These are phyloP conservation scores for Ficedula albicollis DNA, from an alignment of 2,797 vertebrate species.

Conservation along the genomic window DNA sequence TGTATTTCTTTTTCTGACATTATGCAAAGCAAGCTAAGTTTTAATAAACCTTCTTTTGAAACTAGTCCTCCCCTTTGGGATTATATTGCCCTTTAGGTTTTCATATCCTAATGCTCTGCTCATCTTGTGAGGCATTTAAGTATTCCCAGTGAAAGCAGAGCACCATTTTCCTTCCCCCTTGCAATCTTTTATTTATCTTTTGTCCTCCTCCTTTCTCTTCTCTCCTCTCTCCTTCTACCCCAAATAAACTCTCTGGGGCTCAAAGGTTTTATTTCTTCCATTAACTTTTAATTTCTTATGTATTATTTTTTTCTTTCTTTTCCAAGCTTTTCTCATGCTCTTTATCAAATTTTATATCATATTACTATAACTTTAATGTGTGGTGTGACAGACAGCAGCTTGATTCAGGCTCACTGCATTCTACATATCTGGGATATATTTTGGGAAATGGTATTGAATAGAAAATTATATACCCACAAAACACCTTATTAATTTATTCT, in stretches of 20 bases:
- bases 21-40: conserved; percentile 44
- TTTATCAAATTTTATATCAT: not conserved
- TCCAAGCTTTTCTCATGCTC: not conserved
- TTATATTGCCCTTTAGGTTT: conserved; percentile 56
- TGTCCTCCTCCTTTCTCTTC: conserved; percentile 9
- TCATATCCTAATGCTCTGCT: conserved; percentile 39
- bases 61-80: conserved; percentile 33
- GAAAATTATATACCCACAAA: not conserved
- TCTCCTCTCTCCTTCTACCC: not conserved
- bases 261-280: conserved; percentile 11
- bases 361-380: not conserved
- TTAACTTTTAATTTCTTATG: conserved; percentile 25
- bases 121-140: conserved; percentile 31
- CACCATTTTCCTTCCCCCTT: conserved; percentile 9
- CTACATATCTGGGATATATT: not conserved
- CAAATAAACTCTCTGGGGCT: not conserved
- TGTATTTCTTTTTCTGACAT: conserved; percentile 26
- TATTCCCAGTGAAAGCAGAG: conserved; percentile 43
- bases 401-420: not conserved
- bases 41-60: conserved; percentile 64
- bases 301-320: not conserved
- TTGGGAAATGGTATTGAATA: not conserved
- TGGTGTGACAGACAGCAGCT: not conserved
- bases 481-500: not conserved
- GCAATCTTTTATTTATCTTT: conserved; percentile 53